phyloP scores from a whole-genome alignment of 2,113 vertebrate genomes.

The Nicator chloris region DNA sequence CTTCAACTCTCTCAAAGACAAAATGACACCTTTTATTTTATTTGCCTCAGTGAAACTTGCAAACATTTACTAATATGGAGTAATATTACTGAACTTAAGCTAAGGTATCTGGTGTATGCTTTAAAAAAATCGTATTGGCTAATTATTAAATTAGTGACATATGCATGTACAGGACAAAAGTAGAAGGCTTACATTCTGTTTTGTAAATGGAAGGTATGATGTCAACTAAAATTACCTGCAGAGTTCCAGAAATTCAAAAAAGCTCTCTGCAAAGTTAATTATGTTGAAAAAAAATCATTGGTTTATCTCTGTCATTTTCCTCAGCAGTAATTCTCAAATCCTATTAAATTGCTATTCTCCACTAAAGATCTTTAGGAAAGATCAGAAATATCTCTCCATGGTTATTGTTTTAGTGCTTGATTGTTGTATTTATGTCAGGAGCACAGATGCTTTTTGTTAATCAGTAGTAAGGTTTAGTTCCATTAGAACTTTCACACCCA shows the following conservation, averaged over 20 bases:
- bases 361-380: background rate
- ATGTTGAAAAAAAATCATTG: background rate
- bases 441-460: slow-evolving; percentile 1
- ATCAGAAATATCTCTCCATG: background rate
- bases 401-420: background rate
- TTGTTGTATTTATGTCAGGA: background rate
- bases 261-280: background rate
- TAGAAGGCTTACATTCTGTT: background rate
- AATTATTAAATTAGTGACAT: background rate
- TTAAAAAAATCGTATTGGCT: background rate
- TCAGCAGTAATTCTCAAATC: background rate
- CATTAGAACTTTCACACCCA: background rate
- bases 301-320: background rate
- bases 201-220: background rate
- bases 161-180: background rate
- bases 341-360: background rate
- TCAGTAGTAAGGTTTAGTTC: background rate
- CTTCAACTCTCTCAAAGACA: background rate
- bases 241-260: background rate
- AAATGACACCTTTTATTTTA: background rate
- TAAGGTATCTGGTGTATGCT: background rate
- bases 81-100: background rate
- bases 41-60: background rate
- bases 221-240: background rate
- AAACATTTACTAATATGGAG: background rate